These are phyloP conservation scores for Holcopasites calliopsidis DNA, from an alignment of 1,140 invertebrate species.

Conservation along the genomic window DNA sequence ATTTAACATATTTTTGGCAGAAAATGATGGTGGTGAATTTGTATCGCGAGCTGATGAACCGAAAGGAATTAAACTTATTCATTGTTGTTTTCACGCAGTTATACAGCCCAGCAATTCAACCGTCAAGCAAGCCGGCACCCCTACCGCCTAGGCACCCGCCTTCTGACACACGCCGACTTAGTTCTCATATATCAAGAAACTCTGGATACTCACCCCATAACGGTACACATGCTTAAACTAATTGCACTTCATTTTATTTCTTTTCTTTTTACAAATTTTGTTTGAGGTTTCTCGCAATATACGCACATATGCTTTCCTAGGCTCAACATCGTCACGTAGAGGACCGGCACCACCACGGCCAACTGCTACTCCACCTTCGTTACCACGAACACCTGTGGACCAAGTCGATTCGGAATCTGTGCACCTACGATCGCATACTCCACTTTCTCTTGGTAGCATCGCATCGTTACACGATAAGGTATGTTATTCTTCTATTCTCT, in stretches of 20 bases:
- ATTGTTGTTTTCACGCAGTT: slow-evolving; percentile 44
- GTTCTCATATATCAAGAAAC: slow-evolving; percentile 79
- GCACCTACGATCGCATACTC: slow-evolving; percentile 83
- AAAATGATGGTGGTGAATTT: too few relatives aligned
- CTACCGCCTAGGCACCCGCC: slow-evolving; percentile 82
- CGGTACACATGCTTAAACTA: slow-evolving; percentile 71
- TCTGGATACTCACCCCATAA: slow-evolving; percentile 80
- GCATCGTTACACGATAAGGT: slow-evolving; percentile 87
- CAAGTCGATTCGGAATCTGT: slow-evolving; percentile 78
- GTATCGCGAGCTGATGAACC: too few relatives aligned
- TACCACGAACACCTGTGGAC: slow-evolving; percentile 80
- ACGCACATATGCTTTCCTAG: slow-evolving; percentile 49
- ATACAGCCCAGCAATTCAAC: slow-evolving; percentile 75
- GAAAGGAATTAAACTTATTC: not conserved
- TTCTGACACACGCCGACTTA: slow-evolving; percentile 81
- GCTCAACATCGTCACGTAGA: slow-evolving; percentile 78
- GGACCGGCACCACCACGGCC: slow-evolving; percentile 80
- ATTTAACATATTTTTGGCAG: not conserved
- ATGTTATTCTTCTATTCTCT: slow-evolving; percentile 40
- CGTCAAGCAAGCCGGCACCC: slow-evolving; percentile 81
- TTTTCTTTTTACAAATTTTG: not conserved
- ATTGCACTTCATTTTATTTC: not conserved
- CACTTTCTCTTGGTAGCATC: slow-evolving; percentile 86
- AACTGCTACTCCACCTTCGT: slow-evolving; percentile 79
- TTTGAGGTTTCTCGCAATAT: not conserved